phyloP scores from a whole-genome alignment of 2,113 vertebrate genomes.

The Motacilla alba region DNA sequence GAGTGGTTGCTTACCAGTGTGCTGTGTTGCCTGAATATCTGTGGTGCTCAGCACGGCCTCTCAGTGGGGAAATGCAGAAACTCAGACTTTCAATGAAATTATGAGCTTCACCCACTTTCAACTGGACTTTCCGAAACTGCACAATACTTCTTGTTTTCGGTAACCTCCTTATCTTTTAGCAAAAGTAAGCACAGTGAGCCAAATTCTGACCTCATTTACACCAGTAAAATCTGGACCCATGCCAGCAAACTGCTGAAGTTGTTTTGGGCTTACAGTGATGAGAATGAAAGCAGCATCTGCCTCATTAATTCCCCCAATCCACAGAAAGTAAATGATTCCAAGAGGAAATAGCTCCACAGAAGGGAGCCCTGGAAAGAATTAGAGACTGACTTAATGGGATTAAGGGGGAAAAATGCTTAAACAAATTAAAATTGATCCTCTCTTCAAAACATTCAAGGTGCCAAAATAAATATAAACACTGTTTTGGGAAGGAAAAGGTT shows the following conservation, averaged over 20 bases:
- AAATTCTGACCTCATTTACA: slow-evolving; percentile 48
- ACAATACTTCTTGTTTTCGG: not conserved
- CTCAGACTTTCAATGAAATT: not conserved
- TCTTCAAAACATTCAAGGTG: slow-evolving; percentile 16
- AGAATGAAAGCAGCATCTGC: slow-evolving; percentile 59
- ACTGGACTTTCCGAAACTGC: not conserved
- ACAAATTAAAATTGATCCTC: slow-evolving; percentile 37
- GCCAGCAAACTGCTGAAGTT: slow-evolving; percentile 48
- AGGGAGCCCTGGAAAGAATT: slow-evolving; percentile 73
- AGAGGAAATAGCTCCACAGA: slow-evolving; percentile 70
- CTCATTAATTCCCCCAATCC: slow-evolving; percentile 55
- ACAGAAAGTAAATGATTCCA: slow-evolving; percentile 64
- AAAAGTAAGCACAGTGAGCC: slow-evolving; percentile 13
- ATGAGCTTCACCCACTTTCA: not conserved
- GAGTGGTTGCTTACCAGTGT: not conserved
- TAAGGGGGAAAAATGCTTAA: slow-evolving; percentile 59
- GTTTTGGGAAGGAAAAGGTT: slow-evolving; percentile 72
- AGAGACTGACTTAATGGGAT: slow-evolving; percentile 69
- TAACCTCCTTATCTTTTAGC: not conserved
- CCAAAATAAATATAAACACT: slow-evolving; percentile 64
- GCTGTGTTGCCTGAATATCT: not conserved
- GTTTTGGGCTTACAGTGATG: slow-evolving; percentile 51
- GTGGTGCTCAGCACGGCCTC: not conserved
- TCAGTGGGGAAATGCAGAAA: not conserved
- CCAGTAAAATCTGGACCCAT: not conserved